A percentile compares a stretch with the other conserved stretches of the same genome.
phyloP scores from a whole-genome alignment of 2,888 invertebrate genomes.

The Drosophila ezoana region DNA sequence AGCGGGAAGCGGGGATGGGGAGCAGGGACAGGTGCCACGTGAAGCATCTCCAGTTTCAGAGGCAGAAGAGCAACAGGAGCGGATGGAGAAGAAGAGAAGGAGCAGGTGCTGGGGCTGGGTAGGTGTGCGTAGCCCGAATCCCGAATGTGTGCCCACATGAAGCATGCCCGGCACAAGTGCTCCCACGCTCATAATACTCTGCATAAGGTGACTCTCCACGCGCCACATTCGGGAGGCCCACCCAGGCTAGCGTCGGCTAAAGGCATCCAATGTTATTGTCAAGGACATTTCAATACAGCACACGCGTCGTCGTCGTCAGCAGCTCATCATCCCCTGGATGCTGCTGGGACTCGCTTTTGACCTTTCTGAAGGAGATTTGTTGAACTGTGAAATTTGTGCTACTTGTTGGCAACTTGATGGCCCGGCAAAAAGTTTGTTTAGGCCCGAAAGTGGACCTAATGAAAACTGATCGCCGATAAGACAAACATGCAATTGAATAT shows the following conservation, averaged over 20 bases:
- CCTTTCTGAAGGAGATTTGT: conserved; percentile 77
- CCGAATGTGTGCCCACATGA: conserved; percentile 60
- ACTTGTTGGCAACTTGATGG: conserved; percentile 35
- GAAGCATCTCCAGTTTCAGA: too few species aligned
- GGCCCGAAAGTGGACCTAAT: not conserved
- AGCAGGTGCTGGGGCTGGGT: not conserved
- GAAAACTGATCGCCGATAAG: conserved; percentile 4
- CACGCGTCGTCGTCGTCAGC: conserved; percentile 39
- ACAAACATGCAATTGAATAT: not conserved
- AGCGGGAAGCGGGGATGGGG: too few species aligned
- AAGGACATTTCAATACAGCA: conserved; percentile 74
- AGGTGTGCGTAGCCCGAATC: conserved; percentile 22
- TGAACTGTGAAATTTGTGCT: conserved; percentile 31
- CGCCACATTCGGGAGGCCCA: conserved; percentile 24
- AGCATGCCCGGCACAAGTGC: conserved; percentile 27
- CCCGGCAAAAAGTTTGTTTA: conserved; percentile 9
- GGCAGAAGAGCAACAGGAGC: too few species aligned
- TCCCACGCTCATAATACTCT: conserved; percentile 8
- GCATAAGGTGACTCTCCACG: conserved; percentile 17
- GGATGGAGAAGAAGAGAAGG: not conserved
- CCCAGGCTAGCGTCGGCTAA: conserved; percentile 25
- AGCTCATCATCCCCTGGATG: conserved; percentile 30
- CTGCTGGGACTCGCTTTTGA: conserved; percentile 63
- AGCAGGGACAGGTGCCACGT: too few species aligned
- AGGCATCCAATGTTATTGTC: conserved; percentile 75